Base-by-base conservation (phyloP, 2,113 vertebrate genomes). In the Scytalopus superciliaris region DNA sequence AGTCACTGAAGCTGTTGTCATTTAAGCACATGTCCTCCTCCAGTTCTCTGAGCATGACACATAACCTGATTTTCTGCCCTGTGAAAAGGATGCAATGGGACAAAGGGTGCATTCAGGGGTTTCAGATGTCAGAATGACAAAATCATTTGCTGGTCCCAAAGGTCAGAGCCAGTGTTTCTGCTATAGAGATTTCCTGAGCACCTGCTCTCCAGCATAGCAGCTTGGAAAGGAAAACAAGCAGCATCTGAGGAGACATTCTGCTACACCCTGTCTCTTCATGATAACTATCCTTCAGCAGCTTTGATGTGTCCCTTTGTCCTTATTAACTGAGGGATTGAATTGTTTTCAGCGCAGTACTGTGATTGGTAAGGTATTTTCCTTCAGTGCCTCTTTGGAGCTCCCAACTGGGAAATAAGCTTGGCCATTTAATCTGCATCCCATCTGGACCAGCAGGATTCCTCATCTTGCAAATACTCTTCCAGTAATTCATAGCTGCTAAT, bases 91-190 rank as follows among this genome's bases (percentile, higher is more conserved):
- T 93, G 67, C 37, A 88, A 52, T 56, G 37, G 94, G 78, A 89
- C 82, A 97, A 94, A 95, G 70, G 47, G 49, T 83, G 70, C 31
- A 85, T 74, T 93, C 72, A 95, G 44, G 79, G 74, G 83, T 88
- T 97, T 95, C 80, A 88, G 49, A 94, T 95, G 94, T 97, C 96
- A 97, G 35, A n/a, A 94, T 91, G 94, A 96, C 82, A 95, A 97
- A 93, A 89, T 90, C 84, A 94, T 96, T 96, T 94, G 37, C 56
- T 28, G 30, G 15, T 96, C 96, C 87, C 94, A 97, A 92, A 97
- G 88, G 96, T 90, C 77, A 96, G 87, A 97, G 24, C 59, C 76
- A 78, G 22, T 79, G 63, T 89, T 91, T 90, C 40, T 66, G 56
- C 68, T 87, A 52, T 19, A 94, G 67, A 96, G 60, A 66, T 78